phyloP scores from a whole-genome alignment of 2,888 invertebrate genomes.

The Cacoxenus indagator region DNA sequence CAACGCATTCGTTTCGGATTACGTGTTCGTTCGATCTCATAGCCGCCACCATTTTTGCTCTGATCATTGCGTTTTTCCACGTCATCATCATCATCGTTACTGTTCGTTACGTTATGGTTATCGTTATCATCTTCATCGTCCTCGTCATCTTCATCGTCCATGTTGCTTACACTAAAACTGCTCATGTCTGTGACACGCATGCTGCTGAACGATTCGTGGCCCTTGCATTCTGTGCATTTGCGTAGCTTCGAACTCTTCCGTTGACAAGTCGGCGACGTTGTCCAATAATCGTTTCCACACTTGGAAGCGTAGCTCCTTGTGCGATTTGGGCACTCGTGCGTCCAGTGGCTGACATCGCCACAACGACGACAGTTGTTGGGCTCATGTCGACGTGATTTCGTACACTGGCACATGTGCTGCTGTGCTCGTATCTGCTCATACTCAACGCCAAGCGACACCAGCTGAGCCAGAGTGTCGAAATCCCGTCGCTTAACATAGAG shows the following conservation, averaged over 20 bases:
- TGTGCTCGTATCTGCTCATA: neutral
- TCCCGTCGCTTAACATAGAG: conserved; percentile 11
- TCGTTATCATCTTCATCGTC: neutral
- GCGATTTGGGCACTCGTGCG: neutral
- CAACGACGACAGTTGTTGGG: neutral
- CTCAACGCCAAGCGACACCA: neutral
- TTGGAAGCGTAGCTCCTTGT: neutral
- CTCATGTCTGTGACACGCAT: neutral
- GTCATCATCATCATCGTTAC: neutral
- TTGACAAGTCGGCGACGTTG: neutral
- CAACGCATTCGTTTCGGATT: too few relatives aligned
- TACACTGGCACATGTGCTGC: neutral
- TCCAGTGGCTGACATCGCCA: neutral
- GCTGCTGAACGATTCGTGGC: neutral
- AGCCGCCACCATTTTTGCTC: too few relatives aligned
- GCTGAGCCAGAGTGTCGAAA: conserved; percentile 11
- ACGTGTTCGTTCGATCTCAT: too few relatives aligned
- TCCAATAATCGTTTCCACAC: conserved; percentile 1
- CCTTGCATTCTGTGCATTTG: neutral
- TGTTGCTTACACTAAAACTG: too few relatives aligned
- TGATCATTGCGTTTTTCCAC: too few relatives aligned
- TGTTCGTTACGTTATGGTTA: neutral
- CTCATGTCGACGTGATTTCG: neutral
- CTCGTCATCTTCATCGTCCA: too few relatives aligned
- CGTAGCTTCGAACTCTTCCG: neutral